Conservation (phyloP, 1,140 invertebrate species). For the Battus philenor region DNA sequence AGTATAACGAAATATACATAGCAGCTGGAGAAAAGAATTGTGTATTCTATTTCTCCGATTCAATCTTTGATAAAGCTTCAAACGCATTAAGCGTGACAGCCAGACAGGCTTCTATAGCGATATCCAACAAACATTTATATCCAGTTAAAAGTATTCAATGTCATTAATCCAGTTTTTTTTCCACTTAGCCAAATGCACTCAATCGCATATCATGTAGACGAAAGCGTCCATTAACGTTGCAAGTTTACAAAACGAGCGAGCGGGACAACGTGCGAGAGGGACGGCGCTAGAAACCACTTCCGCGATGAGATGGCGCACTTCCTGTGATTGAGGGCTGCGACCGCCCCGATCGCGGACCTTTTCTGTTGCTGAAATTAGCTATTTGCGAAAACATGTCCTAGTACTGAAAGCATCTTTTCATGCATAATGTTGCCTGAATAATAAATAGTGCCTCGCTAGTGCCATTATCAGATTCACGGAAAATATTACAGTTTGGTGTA, state of each 20-base stretch:
- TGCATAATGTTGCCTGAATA: slow-evolving; percentile 16
- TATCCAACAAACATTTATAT: too few species aligned
- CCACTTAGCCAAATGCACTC: slow-evolving; percentile 57
- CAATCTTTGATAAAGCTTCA: too few species aligned
- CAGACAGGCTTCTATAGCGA: too few species aligned
- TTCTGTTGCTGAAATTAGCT: slow-evolving; percentile 57
- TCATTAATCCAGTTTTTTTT: slow-evolving; percentile 27
- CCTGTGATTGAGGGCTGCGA: slow-evolving; percentile 72
- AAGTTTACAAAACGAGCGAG: slow-evolving; percentile 56
- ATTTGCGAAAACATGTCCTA: slow-evolving; percentile 47
- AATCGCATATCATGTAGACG: slow-evolving; percentile 56
- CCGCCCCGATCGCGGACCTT: slow-evolving; percentile 40
- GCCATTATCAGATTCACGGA: slow-evolving; percentile 7
- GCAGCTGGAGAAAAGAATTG: too few species aligned
- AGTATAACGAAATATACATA: too few species aligned
- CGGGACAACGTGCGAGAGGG: slow-evolving; percentile 45
- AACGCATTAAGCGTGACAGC: too few species aligned
- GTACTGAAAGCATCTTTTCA: slow-evolving; percentile 36
- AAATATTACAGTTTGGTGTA: slow-evolving; percentile 9
- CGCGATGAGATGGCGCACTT: slow-evolving; percentile 76
- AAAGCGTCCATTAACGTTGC: slow-evolving; percentile 55
- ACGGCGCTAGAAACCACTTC: slow-evolving; percentile 73
- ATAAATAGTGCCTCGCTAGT: slow-evolving; percentile 12
- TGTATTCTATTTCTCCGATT: too few species aligned
- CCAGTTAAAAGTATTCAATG: too few species aligned